Evolutionary conservation across 2,888 invertebrate genomes (phyloP).

Genomic region (Sphecodes monilicornis): DNA sequence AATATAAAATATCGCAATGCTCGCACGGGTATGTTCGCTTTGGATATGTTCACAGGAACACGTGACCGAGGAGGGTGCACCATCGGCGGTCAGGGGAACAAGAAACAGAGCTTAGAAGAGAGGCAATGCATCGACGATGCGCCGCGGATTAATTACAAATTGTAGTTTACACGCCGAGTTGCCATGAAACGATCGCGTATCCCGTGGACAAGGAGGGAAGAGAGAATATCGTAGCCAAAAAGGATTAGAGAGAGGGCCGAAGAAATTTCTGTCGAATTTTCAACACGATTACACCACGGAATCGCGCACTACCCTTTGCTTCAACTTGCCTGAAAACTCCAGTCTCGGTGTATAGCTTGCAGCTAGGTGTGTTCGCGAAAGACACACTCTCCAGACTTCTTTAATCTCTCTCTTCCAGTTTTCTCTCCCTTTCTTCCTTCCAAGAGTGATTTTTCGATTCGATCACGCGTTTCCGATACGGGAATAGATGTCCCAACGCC

Average conservation of each 20-base stretch:
- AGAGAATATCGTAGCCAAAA: neutral
- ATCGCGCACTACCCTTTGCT: neutral
- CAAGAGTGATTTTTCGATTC: neutral
- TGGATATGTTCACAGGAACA: neutral
- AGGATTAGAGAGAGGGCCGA: neutral
- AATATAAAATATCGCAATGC: constrained; percentile 5
- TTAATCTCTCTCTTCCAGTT: constrained; percentile 25
- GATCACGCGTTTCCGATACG: constrained; percentile 3
- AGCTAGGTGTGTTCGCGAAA: constrained; percentile 8
- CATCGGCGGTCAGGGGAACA: neutral
- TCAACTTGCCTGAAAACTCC: constrained; percentile 13
- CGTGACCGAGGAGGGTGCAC: constrained; percentile 1
- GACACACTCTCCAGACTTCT: constrained; percentile 21
- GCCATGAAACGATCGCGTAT: neutral
- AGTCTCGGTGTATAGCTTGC: neutral
- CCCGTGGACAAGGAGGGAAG: neutral
- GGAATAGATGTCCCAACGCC: constrained; percentile 11
- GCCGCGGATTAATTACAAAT: neutral
- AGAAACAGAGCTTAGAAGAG: constrained; percentile 16
- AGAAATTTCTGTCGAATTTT: neutral
- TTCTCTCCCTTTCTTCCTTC: constrained; percentile 9
- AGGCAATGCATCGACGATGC: neutral
- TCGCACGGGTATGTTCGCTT: neutral
- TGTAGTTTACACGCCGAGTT: neutral
- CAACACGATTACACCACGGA: neutral